Percentiles rank a stretch among this genome's conserved stretches.
Conservation (phyloP, 2,888 invertebrate species). For the Dryadula phaetusa region DNA sequence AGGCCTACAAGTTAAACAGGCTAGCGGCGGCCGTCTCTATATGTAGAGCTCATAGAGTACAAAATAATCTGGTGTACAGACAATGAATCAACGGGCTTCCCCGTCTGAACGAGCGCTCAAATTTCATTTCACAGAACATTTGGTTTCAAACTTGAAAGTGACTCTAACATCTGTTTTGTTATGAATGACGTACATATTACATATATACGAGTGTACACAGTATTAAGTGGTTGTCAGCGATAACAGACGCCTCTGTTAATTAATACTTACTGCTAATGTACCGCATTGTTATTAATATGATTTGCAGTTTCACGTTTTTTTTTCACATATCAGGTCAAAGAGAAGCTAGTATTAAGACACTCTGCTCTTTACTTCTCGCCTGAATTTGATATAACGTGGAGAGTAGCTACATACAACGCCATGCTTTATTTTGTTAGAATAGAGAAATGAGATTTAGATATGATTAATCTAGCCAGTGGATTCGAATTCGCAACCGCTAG, state of each 20-base stretch:
- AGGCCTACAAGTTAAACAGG: neutral
- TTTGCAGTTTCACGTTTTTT: too few relatives aligned
- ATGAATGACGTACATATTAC: neutral
- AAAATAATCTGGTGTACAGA: neutral
- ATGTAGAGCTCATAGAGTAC: slow-evolving; percentile 6
- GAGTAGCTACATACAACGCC: too few relatives aligned
- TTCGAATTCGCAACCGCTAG: too few relatives aligned
- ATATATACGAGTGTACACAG: too few relatives aligned
- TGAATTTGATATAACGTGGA: too few relatives aligned
- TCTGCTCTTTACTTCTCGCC: too few relatives aligned
- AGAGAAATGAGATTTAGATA: too few relatives aligned
- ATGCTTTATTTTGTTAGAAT: too few relatives aligned
- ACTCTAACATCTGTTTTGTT: slow-evolving; percentile 13
- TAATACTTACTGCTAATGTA: neutral
- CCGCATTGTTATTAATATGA: neutral
- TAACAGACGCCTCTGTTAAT: neutral
- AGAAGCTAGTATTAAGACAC: too few relatives aligned
- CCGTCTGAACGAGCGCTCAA: slow-evolving; percentile 25
- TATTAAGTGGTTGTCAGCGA: neutral
- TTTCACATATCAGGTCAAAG: too few relatives aligned
- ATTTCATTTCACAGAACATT: slow-evolving; percentile 27
- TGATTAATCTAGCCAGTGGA: too few relatives aligned
- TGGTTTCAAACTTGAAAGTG: slow-evolving; percentile 25
- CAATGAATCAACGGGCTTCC: slow-evolving; percentile 35
- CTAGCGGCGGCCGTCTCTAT: neutral